Base-by-base conservation (phyloP, 1,140 invertebrate species). In the Ridgeia piscesae region DNA sequence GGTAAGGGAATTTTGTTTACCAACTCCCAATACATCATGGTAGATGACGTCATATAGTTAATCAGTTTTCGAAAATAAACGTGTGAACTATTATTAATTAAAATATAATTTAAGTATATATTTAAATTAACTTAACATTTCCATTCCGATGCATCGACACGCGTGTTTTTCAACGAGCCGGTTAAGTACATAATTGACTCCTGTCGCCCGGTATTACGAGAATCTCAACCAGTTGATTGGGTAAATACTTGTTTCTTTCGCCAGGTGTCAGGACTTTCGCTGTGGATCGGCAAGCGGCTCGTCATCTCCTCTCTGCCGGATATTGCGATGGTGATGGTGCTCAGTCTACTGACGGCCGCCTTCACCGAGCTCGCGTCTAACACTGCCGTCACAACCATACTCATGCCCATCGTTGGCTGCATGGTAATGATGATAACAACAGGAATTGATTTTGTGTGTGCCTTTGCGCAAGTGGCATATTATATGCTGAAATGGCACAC, bases 351-450 rank as follows among this genome's bases (percentile, higher is more conserved):
- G 33, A 91, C 91, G 31, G 91, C 92, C 33, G 91, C 89, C 58
- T 89, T 93, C 88, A 98, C 98, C 0, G 98, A 98, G 95, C 97
- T 98, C 94, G 97, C 97, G 0, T 98, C 97, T 11, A 98, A 98
- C 95, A 97, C 98, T 0, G 98, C 98, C n/a, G 97, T 98, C 34
- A 98, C 98, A 31, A 98, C 98, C 94, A 97, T 98, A 27, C 96
- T 98, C 88, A 95, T 98, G 91, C 98, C 98, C 1, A 97, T 98
- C 2, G 95, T 98, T 42, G 97, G 97, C 42, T 97, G 98, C 95
- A 97, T 98, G 97, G 97, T 97, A 42, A 42, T 42, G 11, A 42
- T 42, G 11, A 42, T 42, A 6, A 42, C 11, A 4, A 42, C 11
- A 42, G 11, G 4, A 11, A 42, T 42, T n/a, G n/a, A n/a, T n/a